These are phyloP conservation scores for Dryoscopus gambensis DNA, from an alignment of 2,113 vertebrate species.

Conservation along the genomic window DNA sequence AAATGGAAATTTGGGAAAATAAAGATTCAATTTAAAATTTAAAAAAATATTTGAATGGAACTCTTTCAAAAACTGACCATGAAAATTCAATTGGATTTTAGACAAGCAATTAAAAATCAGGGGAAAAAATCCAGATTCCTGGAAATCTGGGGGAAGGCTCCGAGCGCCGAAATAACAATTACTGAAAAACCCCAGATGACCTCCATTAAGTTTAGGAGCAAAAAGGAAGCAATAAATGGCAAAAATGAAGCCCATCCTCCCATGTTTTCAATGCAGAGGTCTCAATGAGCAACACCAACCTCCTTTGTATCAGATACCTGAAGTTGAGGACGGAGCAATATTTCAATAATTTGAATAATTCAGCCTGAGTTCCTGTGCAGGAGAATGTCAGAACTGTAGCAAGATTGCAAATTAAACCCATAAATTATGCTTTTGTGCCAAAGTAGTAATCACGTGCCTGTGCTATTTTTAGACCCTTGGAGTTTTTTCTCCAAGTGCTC, in stretches of 20 bases:
- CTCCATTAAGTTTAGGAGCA: not conserved
- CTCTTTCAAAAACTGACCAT: not conserved
- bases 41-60: not conserved
- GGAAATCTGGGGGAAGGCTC: not conserved
- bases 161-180: not conserved
- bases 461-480: constrained; percentile 47
- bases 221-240: not conserved
- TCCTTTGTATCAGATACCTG: not conserved
- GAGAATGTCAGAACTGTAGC: constrained; percentile 45
- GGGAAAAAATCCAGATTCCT: not conserved
- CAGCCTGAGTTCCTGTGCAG: not conserved
- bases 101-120: not conserved
- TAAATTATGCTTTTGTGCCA: constrained; percentile 55
- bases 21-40: not conserved
- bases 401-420: constrained; percentile 64
- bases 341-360: constrained; percentile 50
- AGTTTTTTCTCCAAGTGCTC: not conserved
- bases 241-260: constrained; percentile 5
- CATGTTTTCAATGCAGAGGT: not conserved
- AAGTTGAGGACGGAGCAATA: not conserved
- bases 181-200: not conserved
- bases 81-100: not conserved
- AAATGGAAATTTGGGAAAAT: not conserved
- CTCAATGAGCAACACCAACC: not conserved
- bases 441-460: constrained; percentile 36